Conservation (phyloP, 2,888 invertebrate species). For the Chrysolina americana region DNA sequence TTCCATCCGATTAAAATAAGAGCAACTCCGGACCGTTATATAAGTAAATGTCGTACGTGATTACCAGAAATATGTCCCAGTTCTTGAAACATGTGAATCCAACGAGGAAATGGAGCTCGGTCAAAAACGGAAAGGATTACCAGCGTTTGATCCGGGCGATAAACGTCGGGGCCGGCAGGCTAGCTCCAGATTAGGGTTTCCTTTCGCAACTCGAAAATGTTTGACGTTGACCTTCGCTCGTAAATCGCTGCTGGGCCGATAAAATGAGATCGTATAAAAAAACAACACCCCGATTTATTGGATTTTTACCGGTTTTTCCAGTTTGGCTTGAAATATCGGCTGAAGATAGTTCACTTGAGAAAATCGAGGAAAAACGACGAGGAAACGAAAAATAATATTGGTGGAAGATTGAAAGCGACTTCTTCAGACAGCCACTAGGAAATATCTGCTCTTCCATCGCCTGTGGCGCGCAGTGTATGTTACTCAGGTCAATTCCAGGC, state of each 20-base stretch:
- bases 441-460: too few species aligned
- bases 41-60: not conserved
- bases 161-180: not conserved
- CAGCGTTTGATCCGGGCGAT: slow-evolving; percentile 34
- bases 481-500: too few species aligned
- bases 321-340: not conserved
- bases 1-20: too few species aligned
- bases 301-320: too few species aligned
- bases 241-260: not conserved
- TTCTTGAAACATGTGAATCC: not conserved
- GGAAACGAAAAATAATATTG: too few species aligned
- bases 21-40: too few species aligned
- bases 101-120: not conserved
- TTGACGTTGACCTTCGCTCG: not conserved
- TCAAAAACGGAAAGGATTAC: slow-evolving; percentile 39
- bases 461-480: too few species aligned
- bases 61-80: not conserved
- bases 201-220: not conserved
- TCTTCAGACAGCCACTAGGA: too few species aligned
- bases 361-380: too few species aligned
- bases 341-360: too few species aligned
- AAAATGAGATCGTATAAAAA: not conserved
- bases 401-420: too few species aligned
- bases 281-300: not conserved
- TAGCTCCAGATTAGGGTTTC: not conserved